Evolutionary conservation across 1,140 invertebrate genomes (phyloP).

Genomic region (Pomacea maculata): DNA sequence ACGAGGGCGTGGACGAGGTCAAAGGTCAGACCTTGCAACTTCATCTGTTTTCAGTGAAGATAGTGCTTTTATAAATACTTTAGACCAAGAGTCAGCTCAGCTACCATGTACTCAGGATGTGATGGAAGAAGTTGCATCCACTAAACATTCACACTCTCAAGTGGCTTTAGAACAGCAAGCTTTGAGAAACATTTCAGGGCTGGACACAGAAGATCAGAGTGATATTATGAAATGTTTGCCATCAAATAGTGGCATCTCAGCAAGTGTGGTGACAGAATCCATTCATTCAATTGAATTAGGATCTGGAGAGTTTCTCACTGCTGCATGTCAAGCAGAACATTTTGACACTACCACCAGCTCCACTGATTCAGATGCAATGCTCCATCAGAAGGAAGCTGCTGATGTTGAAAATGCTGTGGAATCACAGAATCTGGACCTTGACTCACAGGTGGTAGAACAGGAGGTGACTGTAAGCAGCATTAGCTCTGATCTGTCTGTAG

Average conservation of each 20-base stretch:
- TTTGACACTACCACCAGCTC: slow-evolving; percentile 8
- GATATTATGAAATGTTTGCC: too few species aligned
- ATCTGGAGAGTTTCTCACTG: background rate
- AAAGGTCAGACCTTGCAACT: too few species aligned
- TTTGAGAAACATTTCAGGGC: too few species aligned
- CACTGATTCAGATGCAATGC: too few species aligned
- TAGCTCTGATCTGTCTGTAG: too few species aligned
- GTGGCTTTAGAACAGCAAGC: slow-evolving; percentile 2
- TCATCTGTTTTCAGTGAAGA: too few species aligned
- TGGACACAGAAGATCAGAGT: too few species aligned
- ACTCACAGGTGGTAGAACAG: slow-evolving; percentile 14
- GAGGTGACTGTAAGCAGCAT: slow-evolving; percentile 9
- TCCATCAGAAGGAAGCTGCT: background rate
- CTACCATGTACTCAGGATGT: too few species aligned
- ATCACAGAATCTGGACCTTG: slow-evolving; percentile 9
- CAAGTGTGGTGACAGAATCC: slow-evolving; percentile 19
- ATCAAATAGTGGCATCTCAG: background rate
- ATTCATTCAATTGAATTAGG: slow-evolving; percentile 19
- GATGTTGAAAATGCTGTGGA: slow-evolving; percentile 6
- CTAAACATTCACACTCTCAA: background rate
- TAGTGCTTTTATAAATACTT: too few species aligned
- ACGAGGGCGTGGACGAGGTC: background rate
- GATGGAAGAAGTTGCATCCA: too few species aligned
- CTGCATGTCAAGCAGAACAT: slow-evolving; percentile 16
- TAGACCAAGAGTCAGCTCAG: too few species aligned